These are phyloP conservation scores for Venustaconcha ellipsiformis DNA, from an alignment of 1,140 invertebrate species.

Conservation along the genomic window DNA sequence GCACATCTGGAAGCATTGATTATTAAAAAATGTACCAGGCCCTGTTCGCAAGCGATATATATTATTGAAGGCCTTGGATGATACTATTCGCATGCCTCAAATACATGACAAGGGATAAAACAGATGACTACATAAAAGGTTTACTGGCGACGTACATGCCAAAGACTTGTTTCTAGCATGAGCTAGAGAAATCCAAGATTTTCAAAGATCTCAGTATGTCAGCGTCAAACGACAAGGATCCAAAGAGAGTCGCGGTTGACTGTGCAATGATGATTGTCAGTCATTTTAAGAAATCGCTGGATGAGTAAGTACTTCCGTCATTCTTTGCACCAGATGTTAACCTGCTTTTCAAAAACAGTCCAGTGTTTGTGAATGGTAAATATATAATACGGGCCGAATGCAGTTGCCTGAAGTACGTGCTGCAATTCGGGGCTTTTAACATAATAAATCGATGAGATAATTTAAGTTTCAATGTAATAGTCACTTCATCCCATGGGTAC, in stretches of 20 bases:
- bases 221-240: neutral
- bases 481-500: no score
- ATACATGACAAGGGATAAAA: conserved; percentile 7
- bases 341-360: no score
- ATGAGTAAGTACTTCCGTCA: no score
- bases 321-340: no score
- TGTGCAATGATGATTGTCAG: conserved; percentile 6
- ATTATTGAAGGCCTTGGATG: conserved; percentile 7
- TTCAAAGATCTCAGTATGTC: neutral
- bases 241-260: neutral
- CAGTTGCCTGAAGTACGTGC: no score
- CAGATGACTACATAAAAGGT: conserved; percentile 1
- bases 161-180: conserved; percentile 17
- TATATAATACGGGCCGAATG: no score
- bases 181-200: neutral
- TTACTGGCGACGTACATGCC: conserved; percentile 8
- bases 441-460: no score
- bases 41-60: conserved; percentile 14
- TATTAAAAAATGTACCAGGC: conserved; percentile 7
- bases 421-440: no score
- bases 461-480: no score
- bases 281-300: neutral
- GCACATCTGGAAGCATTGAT: conserved; percentile 7
- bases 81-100: conserved; percentile 8
- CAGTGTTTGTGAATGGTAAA: no score